Conservation (phyloP, 2,888 invertebrate genomes). For the Oegoconia quadripuncta region DNA sequence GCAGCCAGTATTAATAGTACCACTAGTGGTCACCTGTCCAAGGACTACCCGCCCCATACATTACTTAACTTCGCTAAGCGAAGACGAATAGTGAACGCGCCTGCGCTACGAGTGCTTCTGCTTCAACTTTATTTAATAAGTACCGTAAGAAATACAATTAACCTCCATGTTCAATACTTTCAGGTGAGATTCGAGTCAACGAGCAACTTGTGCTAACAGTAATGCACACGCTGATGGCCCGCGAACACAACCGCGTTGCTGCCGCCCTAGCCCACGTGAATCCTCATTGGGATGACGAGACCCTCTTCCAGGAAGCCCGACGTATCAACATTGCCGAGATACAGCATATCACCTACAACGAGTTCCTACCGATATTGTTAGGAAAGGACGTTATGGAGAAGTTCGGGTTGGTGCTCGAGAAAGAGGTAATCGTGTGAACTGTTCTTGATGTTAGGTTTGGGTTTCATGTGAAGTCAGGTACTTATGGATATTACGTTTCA, state of each 20-base stretch:
- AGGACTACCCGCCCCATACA: too few relatives aligned
- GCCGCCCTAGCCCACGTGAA: constrained; percentile 87
- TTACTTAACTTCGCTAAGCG: too few relatives aligned
- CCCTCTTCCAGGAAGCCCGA: constrained; percentile 91
- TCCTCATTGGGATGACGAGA: constrained; percentile 97
- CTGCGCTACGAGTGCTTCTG: too few relatives aligned
- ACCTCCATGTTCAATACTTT: constrained; percentile 13
- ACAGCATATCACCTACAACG: constrained; percentile 94
- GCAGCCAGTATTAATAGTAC: too few relatives aligned
- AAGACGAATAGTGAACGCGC: too few relatives aligned
- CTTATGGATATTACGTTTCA: neutral
- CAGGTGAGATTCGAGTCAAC: constrained; percentile 94
- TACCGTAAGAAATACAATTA: neutral
- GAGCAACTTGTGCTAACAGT: constrained; percentile 93
- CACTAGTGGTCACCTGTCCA: too few relatives aligned
- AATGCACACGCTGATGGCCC: constrained; percentile 94
- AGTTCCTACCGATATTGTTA: constrained; percentile 91
- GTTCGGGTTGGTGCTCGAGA: constrained; percentile 90
- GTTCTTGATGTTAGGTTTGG: neutral
- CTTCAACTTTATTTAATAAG: too few relatives aligned
- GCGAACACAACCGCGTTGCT: constrained; percentile 94
- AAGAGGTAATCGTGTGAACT: constrained; percentile 76
- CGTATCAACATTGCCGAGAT: constrained; percentile 92
- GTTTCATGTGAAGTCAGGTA: neutral
- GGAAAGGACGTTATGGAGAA: constrained; percentile 96